Percentiles rank a stretch among this genome's conserved stretches.
Evolutionary conservation across 2,797 vertebrate genomes (phyloP).

Genomic region (Microcaecilia unicolor): DNA sequence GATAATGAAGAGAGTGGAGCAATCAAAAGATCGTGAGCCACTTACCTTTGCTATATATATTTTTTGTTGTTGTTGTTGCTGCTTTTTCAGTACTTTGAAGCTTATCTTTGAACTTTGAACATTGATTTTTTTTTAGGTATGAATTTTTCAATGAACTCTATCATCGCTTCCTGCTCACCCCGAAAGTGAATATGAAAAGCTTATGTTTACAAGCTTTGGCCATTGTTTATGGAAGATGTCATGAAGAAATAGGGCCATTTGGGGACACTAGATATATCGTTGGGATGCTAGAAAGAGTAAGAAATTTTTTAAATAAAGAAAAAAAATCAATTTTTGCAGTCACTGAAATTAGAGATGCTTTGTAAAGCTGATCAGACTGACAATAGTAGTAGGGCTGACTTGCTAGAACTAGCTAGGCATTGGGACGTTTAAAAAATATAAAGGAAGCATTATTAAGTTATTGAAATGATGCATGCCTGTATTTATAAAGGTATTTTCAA

Average conservation of each 20-base stretch:
- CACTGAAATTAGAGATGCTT: too few species aligned
- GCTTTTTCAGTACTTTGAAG: not conserved
- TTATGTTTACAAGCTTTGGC: conserved; percentile 92
- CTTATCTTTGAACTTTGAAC: conserved; percentile 8
- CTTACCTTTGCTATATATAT: not conserved
- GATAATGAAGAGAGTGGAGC: conserved; percentile 85
- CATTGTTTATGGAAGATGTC: conserved; percentile 96
- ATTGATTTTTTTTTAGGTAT: conserved; percentile 58
- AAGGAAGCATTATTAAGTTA: too few species aligned
- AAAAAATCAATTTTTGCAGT: too few species aligned
- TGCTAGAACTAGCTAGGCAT: too few species aligned
- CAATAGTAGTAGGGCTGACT: too few species aligned
- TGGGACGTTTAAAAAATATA: too few species aligned
- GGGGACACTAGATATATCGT: conserved; percentile 93
- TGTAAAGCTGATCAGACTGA: too few species aligned
- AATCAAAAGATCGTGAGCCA: conserved; percentile 95
- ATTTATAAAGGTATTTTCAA: too few species aligned
- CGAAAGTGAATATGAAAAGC: conserved; percentile 97
- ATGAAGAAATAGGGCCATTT: conserved; percentile 92
- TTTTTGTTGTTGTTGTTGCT: not conserved
- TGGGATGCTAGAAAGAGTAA: conserved; percentile 94
- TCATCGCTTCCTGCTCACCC: conserved; percentile 94
- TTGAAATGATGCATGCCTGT: too few species aligned
- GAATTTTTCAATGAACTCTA: conserved; percentile 98
- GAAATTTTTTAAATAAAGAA: conserved; percentile 27